Conservation (phyloP, 2,797 vertebrate species). For the Eleutherodactylus coqui region DNA sequence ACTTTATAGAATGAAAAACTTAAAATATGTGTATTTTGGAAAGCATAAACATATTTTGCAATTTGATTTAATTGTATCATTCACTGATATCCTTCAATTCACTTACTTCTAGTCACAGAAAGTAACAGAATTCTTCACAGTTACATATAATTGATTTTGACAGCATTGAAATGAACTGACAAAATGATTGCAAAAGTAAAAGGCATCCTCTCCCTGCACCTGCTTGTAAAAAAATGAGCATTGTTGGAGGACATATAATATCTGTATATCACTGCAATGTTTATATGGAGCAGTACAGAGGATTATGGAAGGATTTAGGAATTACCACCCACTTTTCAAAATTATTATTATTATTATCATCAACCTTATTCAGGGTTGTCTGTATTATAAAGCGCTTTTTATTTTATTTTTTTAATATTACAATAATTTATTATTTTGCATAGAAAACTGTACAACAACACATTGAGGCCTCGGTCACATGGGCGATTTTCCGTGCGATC, state of each 20-base stretch:
- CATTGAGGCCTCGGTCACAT: no score
- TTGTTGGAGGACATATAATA: conserved; percentile 27
- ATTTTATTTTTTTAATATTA: no score
- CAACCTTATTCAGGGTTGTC: no score
- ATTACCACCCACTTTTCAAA: not conserved
- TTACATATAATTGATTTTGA: conserved; percentile 68
- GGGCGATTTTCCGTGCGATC: no score
- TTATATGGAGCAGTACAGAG: not conserved
- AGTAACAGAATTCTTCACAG: conserved; percentile 60
- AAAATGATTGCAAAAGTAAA: conserved; percentile 63
- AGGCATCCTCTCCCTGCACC: conserved; percentile 56
- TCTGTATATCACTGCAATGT: not conserved
- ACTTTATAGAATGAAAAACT: not conserved
- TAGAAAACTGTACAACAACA: no score
- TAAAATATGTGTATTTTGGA: not conserved
- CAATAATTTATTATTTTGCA: no score
- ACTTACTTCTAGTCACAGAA: conserved; percentile 65
- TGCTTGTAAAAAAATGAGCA: conserved; percentile 51
- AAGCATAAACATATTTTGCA: conserved; percentile 58
- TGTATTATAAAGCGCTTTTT: no score
- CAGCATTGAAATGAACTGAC: conserved; percentile 67
- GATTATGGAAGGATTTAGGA: not conserved
- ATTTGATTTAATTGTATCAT: conserved; percentile 58
- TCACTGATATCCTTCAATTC: conserved; percentile 62
- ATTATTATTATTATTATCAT: no score